These are phyloP conservation scores for Sebastes iracundus DNA, from an alignment of 2,797 vertebrate species.

Conservation along the genomic window DNA sequence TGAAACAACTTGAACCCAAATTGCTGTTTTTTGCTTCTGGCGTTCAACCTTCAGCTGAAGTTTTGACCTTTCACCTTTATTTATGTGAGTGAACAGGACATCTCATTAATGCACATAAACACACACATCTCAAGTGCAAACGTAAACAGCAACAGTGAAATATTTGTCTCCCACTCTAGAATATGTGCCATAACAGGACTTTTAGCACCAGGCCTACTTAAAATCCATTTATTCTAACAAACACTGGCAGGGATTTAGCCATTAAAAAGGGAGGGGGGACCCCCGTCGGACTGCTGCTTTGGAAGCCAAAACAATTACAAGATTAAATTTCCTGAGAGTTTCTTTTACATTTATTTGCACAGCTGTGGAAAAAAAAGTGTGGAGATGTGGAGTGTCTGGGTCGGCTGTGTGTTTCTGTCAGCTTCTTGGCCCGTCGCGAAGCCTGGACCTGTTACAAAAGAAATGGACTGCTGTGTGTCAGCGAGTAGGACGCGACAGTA, in stretches of 20 bases:
- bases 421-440: slow-evolving; percentile 38
- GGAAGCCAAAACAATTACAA: slow-evolving; percentile 73
- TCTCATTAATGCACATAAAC: not conserved
- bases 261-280: slow-evolving; percentile 10
- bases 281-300: slow-evolving; percentile 16
- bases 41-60: not conserved
- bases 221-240: slow-evolving; percentile 55
- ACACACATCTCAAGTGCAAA: slow-evolving; percentile 5
- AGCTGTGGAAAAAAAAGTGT: slow-evolving; percentile 62
- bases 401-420: slow-evolving; percentile 42
- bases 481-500: slow-evolving; percentile 10
- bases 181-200: slow-evolving; percentile 2
- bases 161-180: not conserved
- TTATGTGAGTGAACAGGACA: not conserved
- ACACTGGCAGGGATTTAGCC: slow-evolving; percentile 18
- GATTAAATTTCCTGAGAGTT: slow-evolving; percentile 61
- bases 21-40: not conserved
- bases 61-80: not conserved
- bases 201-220: slow-evolving; percentile 24
- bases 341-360: slow-evolving; percentile 73
- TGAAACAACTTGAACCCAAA: not conserved
- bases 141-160: slow-evolving; percentile 2
- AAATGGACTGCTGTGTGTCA: slow-evolving; percentile 56
- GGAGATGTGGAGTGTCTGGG: slow-evolving; percentile 32
- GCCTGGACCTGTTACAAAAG: slow-evolving; percentile 58